Percentiles rank a stretch among this genome's conserved stretches.
phyloP scores from a whole-genome alignment of 2,113 vertebrate genomes.

The Onychostoma macrolepis region DNA sequence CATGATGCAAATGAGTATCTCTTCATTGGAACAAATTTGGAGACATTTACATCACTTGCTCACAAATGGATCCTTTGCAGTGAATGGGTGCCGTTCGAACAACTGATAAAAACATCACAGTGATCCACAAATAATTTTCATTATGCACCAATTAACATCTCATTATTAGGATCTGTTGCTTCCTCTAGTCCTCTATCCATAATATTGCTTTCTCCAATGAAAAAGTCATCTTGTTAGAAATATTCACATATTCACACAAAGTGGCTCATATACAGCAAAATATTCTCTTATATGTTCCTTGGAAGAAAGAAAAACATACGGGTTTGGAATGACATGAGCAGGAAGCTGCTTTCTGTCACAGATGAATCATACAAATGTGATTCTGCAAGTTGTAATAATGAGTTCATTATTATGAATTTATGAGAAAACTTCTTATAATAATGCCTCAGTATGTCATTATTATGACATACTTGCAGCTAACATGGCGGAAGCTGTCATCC shows the following conservation, averaged over 20 bases:
- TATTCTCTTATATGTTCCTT: background rate
- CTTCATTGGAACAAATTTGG: background rate
- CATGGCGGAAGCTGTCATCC: background rate
- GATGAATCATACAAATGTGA: background rate
- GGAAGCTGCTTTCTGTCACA: background rate
- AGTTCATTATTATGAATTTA: background rate
- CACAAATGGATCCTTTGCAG: background rate
- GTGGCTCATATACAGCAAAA: background rate
- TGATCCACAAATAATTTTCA: background rate
- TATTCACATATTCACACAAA: background rate
- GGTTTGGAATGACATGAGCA: background rate
- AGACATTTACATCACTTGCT: background rate
- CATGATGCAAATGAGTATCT: no score
- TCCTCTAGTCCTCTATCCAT: no score
- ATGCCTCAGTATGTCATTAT: background rate
- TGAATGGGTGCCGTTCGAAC: background rate
- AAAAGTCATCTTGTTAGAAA: background rate
- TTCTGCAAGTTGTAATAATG: background rate
- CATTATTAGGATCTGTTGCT: background rate
- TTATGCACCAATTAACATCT: background rate
- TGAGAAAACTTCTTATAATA: background rate
- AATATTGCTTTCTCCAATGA: no score
- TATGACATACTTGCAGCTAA: background rate
- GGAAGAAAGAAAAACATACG: background rate
- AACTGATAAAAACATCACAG: background rate